A percentile compares a stretch with the other conserved stretches of the same genome.
phyloP scores from a whole-genome alignment of 2,113 vertebrate genomes.

The Corapipo altera region DNA sequence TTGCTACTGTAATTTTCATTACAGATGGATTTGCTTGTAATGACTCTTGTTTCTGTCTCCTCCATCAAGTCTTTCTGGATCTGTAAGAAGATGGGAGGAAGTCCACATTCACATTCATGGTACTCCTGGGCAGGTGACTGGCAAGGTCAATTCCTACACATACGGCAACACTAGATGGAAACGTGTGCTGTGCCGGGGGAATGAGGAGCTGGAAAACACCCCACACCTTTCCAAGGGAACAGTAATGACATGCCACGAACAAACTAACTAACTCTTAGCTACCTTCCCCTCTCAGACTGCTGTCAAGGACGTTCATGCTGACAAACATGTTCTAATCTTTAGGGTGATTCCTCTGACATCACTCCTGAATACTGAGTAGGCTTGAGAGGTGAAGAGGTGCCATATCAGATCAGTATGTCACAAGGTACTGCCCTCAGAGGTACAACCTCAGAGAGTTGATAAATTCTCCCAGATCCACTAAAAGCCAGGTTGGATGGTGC shows the following conservation, averaged over 20 bases:
- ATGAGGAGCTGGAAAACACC: background rate
- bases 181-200: background rate
- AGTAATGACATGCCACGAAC: rapidly evolving
- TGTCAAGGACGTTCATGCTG: background rate
- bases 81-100: background rate
- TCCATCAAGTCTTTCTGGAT: background rate
- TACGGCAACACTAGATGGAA: background rate
- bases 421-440: background rate
- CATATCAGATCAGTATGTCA: background rate
- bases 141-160: background rate
- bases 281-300: background rate
- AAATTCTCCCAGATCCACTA: background rate
- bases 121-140: background rate
- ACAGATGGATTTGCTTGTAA: background rate
- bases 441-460: too few species aligned
- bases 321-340: background rate
- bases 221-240: background rate
- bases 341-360: background rate
- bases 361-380: background rate
- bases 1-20: background rate
- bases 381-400: background rate
- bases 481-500: background rate
- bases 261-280: background rate
- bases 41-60: background rate
- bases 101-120: background rate